Evolutionary conservation across 2,113 vertebrate species (phyloP).

Genomic region (Lipotes vexillifer): DNA sequence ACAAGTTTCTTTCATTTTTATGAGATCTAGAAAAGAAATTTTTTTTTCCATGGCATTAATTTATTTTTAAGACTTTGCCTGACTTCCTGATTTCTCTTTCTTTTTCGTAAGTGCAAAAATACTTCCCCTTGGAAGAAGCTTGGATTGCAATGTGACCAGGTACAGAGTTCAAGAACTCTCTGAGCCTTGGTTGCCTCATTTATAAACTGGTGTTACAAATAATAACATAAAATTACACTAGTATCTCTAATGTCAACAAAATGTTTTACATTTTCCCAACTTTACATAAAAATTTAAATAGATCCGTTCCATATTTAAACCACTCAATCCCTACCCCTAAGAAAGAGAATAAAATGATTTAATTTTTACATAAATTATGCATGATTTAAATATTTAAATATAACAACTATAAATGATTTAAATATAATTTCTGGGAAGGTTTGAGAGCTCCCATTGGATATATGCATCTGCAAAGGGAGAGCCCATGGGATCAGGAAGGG

Average conservation of each 20-base stretch:
- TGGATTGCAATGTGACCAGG: not conserved
- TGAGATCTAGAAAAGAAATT: not conserved
- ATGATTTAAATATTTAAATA: not conserved
- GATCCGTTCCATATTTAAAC: not conserved
- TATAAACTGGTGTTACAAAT: not conserved
- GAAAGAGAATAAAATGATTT: not conserved
- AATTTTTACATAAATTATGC: not conserved
- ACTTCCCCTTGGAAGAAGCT: not conserved
- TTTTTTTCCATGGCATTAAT: not conserved
- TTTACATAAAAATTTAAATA: not conserved
- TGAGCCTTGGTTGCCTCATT: not conserved
- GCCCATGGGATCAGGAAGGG: not conserved
- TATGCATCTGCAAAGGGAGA: not conserved
- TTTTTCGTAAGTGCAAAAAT: not conserved
- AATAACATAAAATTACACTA: not conserved
- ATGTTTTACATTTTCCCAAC: not conserved
- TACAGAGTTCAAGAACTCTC: not conserved
- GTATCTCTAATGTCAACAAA: not conserved
- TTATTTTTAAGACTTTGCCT: not conserved
- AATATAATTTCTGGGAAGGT: not conserved
- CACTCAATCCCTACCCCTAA: not conserved
- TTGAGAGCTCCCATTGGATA: not conserved
- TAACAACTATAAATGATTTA: not conserved
- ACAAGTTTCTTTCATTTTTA: not conserved
- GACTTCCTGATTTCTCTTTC: not conserved